Conservation (phyloP, 2,888 invertebrate species). For the Lottia gigantea region DNA sequence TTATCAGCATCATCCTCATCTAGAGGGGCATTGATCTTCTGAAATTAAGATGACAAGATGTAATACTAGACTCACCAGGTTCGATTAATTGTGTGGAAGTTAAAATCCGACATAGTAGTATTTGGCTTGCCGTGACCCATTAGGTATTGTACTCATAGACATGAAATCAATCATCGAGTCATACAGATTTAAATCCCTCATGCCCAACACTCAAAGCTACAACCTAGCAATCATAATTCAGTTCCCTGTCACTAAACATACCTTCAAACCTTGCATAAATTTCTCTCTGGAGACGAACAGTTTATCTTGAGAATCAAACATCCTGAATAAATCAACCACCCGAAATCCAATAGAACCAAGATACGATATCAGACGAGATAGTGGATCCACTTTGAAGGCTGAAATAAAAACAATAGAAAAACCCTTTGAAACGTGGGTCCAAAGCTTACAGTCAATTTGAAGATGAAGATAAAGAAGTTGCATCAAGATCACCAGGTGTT, state of each 20-base stretch:
- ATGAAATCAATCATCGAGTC: too few species aligned
- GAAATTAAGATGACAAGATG: constrained; percentile 22
- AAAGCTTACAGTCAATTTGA: too few species aligned
- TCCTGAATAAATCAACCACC: constrained; percentile 64
- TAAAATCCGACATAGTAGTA: not conserved
- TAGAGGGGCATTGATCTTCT: constrained; percentile 61
- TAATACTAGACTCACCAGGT: not conserved
- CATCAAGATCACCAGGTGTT: too few species aligned
- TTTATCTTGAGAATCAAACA: constrained; percentile 59
- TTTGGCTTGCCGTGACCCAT: not conserved
- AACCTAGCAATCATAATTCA: too few species aligned
- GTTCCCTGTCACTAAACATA: constrained; percentile 33
- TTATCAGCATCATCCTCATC: constrained; percentile 52
- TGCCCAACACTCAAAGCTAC: not conserved
- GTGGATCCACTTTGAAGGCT: constrained; percentile 60
- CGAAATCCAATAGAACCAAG: constrained; percentile 61
- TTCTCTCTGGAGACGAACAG: constrained; percentile 60
- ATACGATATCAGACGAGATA: constrained; percentile 60
- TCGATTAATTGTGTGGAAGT: too few species aligned
- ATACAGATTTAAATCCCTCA: not conserved
- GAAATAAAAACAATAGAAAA: constrained; percentile 17
- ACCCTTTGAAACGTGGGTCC: too few species aligned
- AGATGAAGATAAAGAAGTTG: too few species aligned
- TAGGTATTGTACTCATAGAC: too few species aligned
- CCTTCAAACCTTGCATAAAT: constrained; percentile 64